Conservation (phyloP, 2,113 vertebrate genomes). For the Macrotus californicus region DNA sequence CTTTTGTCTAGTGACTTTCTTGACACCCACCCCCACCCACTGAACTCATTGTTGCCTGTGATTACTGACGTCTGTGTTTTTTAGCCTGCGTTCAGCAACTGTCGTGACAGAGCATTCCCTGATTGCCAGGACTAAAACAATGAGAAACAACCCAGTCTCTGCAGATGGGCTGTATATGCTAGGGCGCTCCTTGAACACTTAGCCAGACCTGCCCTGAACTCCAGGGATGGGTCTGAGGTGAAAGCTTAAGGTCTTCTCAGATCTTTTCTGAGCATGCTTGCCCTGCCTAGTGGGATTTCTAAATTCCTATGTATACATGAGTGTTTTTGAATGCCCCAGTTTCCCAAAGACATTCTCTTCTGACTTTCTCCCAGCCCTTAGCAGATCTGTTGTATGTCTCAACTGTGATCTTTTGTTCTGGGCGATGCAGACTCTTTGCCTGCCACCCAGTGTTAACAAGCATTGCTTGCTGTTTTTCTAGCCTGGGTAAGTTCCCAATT, state of each 20-base stretch:
- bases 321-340: not conserved
- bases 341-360: not conserved
- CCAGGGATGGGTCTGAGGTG: too few species aligned
- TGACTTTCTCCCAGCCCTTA: not conserved
- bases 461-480: not conserved
- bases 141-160: not conserved
- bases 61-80: too few species aligned
- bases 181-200: not conserved
- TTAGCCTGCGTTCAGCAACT: too few species aligned
- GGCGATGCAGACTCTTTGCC: not conserved
- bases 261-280: not conserved
- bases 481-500: not conserved
- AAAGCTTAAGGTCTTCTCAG: not conserved
- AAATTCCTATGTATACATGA: not conserved
- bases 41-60: too few species aligned
- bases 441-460: not conserved
- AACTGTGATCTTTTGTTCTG: not conserved
- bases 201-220: not conserved
- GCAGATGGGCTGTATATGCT: not conserved
- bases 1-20: too few species aligned
- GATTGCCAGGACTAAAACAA: not conserved
- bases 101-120: too few species aligned
- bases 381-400: not conserved
- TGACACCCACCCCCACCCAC: too few species aligned
- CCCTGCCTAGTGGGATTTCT: not conserved